Evolutionary conservation across 1,140 invertebrate genomes (phyloP).

Genomic region (Temnothorax longispinosus): DNA sequence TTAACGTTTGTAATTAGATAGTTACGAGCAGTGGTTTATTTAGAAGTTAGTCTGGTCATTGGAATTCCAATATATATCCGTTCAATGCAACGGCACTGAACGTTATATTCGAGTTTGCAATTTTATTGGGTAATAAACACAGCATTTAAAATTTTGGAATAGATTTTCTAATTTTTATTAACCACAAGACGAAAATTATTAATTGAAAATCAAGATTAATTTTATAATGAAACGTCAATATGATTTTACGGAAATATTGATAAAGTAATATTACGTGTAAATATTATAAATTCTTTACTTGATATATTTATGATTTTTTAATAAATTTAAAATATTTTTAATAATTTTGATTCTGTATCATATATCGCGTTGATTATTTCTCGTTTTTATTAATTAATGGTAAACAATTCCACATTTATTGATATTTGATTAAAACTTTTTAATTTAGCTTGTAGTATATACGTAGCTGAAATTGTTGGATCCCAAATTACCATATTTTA

Average conservation of each 20-base stretch:
- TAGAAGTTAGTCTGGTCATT: conserved; percentile 3
- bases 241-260: background rate
- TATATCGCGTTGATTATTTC: background rate
- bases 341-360: background rate
- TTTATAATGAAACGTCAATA: background rate
- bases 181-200: background rate
- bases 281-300: background rate
- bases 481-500: background rate
- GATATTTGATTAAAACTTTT: background rate
- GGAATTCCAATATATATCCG: background rate
- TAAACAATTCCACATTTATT: background rate
- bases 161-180: no score
- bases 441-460: background rate
- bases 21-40: conserved; percentile 18
- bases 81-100: background rate
- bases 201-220: background rate
- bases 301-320: background rate
- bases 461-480: background rate
- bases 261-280: background rate
- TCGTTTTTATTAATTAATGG: background rate
- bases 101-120: background rate
- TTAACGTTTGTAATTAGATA: conserved; percentile 49
- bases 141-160: background rate
- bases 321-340: background rate
- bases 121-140: background rate